Evolutionary conservation across 2,888 invertebrate species (phyloP), one percentile per base, ranked within the genome.

Genomic region (Shargacucullia verbasci): DNA sequence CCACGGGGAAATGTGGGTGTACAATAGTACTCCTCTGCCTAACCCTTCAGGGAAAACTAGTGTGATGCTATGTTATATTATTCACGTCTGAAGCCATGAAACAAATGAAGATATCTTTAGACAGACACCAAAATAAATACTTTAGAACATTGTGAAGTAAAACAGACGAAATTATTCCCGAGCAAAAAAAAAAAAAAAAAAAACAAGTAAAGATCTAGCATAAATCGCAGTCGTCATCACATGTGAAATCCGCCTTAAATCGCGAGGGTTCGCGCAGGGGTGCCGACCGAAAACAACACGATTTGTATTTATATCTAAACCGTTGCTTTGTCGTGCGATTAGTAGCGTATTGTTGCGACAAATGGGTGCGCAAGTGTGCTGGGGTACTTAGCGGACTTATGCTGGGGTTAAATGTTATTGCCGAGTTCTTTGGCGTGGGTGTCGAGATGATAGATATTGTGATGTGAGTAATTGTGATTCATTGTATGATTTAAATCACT

Each of bases 261-360:
- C 54, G 50, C 47, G 70, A 79, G 80, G 75, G 75, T 61, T 57
- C 70, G 70, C 73, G 60, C 73, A 73, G 83, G 88, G 89, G 87
- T 80, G 80, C 82, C 82, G 72, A 87, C 88, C 91, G 89, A 92
- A 90, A 92, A 93, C 94, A 92, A 92, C 94, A 88, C 91, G 92
- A 91, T 91, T 88, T 92, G 91, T 92, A 91, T 92, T 92, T 90
- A 90, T 91, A 89, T 84, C 90, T 88, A 90, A 92, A 91, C 89
- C 91, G 84, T 86, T 79, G 88, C 85, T 87, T 94, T 92, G 92
- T 94, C 83, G 83, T 77, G 87, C 92, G 92, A 94, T 94, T 93
- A 93, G 90, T 80, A 81, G 83, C 83, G 88, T 83, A 88, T 89
- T 92, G 89, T 86, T 81, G 81, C 80, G 78, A 70, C 71, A 71